Evolutionary conservation across 2,797 vertebrate genomes (phyloP).

Genomic region (Rhinophrynus dorsalis): DNA sequence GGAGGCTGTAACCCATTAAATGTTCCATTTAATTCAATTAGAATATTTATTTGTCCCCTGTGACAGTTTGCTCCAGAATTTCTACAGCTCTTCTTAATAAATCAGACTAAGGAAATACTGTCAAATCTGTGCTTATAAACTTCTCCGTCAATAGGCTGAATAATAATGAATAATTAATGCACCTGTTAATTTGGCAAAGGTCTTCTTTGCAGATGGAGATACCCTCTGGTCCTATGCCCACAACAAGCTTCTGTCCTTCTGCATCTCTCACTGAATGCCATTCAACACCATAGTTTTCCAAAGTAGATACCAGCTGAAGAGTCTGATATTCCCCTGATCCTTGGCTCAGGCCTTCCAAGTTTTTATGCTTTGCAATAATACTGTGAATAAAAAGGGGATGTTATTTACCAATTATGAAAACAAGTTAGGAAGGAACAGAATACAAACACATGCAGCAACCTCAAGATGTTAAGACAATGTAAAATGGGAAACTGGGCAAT

Average conservation of each 20-base stretch:
- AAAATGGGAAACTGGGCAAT: not conserved
- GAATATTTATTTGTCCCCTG: too few relatives aligned
- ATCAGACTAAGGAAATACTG: too few relatives aligned
- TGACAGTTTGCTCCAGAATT: too few relatives aligned
- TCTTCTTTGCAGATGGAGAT: slow-evolving; percentile 93
- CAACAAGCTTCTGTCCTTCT: slow-evolving; percentile 81
- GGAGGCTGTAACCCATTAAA: too few relatives aligned
- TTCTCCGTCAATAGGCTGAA: too few relatives aligned
- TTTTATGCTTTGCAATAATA: slow-evolving; percentile 87
- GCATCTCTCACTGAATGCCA: slow-evolving; percentile 93
- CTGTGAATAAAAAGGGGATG: slow-evolving; percentile 61
- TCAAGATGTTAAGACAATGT: not conserved
- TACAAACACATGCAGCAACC: not conserved
- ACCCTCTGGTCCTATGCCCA: slow-evolving; percentile 93
- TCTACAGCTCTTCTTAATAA: too few relatives aligned
- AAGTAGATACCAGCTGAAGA: slow-evolving; percentile 85
- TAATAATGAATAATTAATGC: slow-evolving; percentile 9
- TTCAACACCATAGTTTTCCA: slow-evolving; percentile 95
- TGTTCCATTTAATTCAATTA: too few relatives aligned
- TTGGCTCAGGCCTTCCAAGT: slow-evolving; percentile 82
- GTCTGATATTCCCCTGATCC: slow-evolving; percentile 90
- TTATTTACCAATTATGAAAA: too few relatives aligned
- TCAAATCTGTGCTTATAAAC: too few relatives aligned
- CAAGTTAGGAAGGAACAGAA: too few relatives aligned
- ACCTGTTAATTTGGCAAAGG: slow-evolving; percentile 91